Evolutionary conservation across 1,140 invertebrate species (phyloP).

Genomic region (Bombus turneri): DNA sequence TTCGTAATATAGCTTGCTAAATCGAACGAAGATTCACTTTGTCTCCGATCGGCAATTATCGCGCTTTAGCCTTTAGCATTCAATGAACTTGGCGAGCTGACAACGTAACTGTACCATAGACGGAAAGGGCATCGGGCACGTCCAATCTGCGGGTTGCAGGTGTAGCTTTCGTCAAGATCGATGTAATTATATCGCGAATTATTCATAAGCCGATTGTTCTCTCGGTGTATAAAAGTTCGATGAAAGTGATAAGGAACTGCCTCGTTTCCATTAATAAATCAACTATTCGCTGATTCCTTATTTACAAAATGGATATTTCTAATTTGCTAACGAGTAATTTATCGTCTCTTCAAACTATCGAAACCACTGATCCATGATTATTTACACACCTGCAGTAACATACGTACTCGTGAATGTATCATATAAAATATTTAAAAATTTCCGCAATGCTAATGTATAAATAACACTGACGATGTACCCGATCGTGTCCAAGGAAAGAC

Average conservation of each 20-base stretch:
- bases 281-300: background rate
- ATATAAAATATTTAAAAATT: background rate
- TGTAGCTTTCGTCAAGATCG: slow-evolving; percentile 23
- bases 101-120: background rate
- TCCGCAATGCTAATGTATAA: too few species aligned
- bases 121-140: slow-evolving; percentile 24
- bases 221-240: background rate
- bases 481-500: background rate
- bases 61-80: slow-evolving; percentile 34
- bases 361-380: too few species aligned
- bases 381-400: too few species aligned
- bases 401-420: background rate
- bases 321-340: background rate
- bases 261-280: slow-evolving; percentile 2
- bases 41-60: slow-evolving; percentile 22
- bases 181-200: slow-evolving; percentile 48
- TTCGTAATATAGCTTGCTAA: background rate
- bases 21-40: background rate
- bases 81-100: slow-evolving; percentile 31
- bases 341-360: too few species aligned
- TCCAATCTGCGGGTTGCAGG: slow-evolving; percentile 16
- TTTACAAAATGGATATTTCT: background rate
- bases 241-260: slow-evolving; percentile 37
- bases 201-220: slow-evolving; percentile 47
- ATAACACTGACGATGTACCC: too few species aligned